Evolutionary conservation across 35 echinoderm and acorn worm genomes (phyloP), one percentile per base, ranked within the genome.

Genomic region (Heliocidaris tuberculata): DNA sequence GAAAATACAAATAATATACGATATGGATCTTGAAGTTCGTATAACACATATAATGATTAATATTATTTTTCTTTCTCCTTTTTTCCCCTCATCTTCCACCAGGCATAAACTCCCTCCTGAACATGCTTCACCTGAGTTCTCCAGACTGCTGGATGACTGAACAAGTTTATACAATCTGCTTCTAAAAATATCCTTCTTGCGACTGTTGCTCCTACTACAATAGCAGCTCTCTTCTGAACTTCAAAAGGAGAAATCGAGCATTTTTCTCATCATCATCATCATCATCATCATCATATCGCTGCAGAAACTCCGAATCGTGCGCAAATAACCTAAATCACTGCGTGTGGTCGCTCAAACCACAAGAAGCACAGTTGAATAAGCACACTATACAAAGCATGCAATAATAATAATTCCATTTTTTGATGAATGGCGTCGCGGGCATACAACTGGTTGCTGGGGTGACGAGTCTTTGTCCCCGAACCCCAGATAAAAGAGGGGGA

Each of bases 331-430:
- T 42, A 42, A 42, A 78, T 78, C 65, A 78, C 65, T 78, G 65
- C 65, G 65, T 78, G 65, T 27, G 65, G 65, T 78, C 27, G 19
- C 8, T 27, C 15, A 19, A 24, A 78, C 65, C 65, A 78, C 27
- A 27, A 21, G 27, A 6, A 19, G 17, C 65, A 78, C 65, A 78
- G 65, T n/a, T 78, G 65, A 78, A 78, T n/a, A 24, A 78, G 17
- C 65, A 78, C 65, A 19, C 65, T 27, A 78, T 78, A 78, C 65
- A 78, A 78, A 78, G 65, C 65, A 29, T 27, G 27, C 65, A 78
- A 78, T n/a, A 78, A 71, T 71, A 71, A 78, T 78, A 78, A 78
- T 78, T 78, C 27, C 65, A 78, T 78, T 78, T 78, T 78, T 78
- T 78, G 21, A 78, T 78, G 65, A 78, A 78, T 78, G 65, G 65